These are phyloP conservation scores for Drosophila gaucha DNA, from an alignment of 2,888 invertebrate species.

Conservation along the genomic window DNA sequence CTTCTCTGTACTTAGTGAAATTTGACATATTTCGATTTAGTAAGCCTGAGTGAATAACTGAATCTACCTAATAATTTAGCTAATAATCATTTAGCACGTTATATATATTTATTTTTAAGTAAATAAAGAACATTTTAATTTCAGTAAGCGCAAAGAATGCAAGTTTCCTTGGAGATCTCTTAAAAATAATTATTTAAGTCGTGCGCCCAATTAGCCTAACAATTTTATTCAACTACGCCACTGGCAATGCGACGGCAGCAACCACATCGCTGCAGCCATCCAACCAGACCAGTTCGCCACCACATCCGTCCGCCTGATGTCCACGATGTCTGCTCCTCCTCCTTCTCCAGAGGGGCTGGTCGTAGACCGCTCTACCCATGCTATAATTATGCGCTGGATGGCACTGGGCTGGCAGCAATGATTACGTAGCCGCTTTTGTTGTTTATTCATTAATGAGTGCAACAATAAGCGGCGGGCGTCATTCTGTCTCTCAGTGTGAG, in stretches of 20 bases:
- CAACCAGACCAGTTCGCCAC: constrained; percentile 20
- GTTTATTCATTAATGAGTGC: constrained; percentile 78
- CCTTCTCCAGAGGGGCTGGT: background rate
- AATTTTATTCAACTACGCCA: constrained; percentile 43
- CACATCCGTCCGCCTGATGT: constrained; percentile 12
- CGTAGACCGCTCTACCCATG: constrained; percentile 18
- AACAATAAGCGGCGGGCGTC: constrained; percentile 60
- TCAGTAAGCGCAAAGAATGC: background rate
- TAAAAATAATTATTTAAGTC: constrained; percentile 27
- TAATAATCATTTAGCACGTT: no score
- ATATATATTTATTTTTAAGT: background rate
- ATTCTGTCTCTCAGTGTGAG: constrained; percentile 19
- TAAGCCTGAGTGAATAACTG: no score
- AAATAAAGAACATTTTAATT: background rate
- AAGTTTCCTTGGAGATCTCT: constrained; percentile 4
- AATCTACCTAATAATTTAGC: no score
- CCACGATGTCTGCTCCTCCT: background rate
- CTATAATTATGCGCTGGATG: constrained; percentile 74
- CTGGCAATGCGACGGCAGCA: constrained; percentile 32
- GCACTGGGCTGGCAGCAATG: constrained; percentile 66
- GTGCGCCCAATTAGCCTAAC: constrained; percentile 24
- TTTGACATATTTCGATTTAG: no score
- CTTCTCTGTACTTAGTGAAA: no score
- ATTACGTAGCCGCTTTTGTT: constrained; percentile 64
- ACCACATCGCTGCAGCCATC: constrained; percentile 24